Conservation (phyloP, 1,140 invertebrate species). For the Drosophila pallidifrons region DNA sequence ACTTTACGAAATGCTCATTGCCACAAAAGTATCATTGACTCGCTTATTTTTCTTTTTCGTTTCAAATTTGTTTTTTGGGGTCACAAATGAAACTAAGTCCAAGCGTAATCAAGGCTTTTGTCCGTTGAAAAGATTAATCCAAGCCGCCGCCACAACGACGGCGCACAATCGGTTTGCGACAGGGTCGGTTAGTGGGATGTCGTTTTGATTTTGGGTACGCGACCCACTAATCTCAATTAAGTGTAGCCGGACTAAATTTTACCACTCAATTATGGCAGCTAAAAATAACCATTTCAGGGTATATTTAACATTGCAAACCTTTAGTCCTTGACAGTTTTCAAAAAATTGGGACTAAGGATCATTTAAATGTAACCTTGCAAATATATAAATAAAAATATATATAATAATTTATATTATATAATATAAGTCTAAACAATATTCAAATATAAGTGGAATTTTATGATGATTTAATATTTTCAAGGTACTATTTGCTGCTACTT, state of each 20-base stretch:
- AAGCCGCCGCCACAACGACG: not conserved
- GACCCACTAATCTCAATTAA: constrained; percentile 40
- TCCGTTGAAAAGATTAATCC: constrained; percentile 39
- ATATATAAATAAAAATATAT: too few species aligned
- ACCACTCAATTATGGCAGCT: not conserved
- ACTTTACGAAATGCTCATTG: constrained; percentile 62
- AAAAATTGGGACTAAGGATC: too few species aligned
- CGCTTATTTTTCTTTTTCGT: not conserved
- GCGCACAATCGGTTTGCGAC: not conserved
- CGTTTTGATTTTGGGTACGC: constrained; percentile 17
- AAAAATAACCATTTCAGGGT: not conserved
- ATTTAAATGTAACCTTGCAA: too few species aligned
- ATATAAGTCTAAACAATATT: too few species aligned
- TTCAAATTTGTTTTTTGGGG: constrained; percentile 45
- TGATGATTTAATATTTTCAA: too few species aligned
- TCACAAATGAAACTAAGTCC: constrained; percentile 46
- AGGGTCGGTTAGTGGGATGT: constrained; percentile 15
- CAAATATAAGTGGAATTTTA: too few species aligned
- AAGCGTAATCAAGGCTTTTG: constrained; percentile 47
- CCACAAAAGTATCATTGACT: constrained; percentile 17
- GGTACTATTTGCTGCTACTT: too few species aligned
- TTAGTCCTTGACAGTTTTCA: not conserved
- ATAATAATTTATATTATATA: too few species aligned
- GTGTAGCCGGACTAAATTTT: not conserved
- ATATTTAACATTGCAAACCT: not conserved